phyloP scores from a whole-genome alignment of 2,113 vertebrate genomes.

The Festucalex cinctus region DNA sequence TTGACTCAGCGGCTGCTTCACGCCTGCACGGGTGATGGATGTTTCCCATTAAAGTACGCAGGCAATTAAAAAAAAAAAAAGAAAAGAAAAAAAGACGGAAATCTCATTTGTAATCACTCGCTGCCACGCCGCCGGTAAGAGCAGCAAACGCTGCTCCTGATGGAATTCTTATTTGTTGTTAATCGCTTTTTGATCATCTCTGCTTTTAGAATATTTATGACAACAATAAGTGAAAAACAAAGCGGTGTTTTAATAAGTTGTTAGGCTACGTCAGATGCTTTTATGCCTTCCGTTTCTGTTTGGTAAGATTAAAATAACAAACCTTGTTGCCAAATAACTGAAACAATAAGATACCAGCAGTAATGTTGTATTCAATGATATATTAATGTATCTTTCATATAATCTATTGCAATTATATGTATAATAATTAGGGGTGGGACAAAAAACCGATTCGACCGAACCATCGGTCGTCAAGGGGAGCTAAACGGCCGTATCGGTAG shows the following conservation, averaged over 20 bases:
- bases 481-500: too few species aligned
- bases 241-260: background rate
- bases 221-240: background rate
- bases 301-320: background rate
- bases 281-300: background rate
- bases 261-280: background rate
- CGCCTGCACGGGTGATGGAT: constrained; percentile 56
- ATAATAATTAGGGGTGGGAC: too few species aligned
- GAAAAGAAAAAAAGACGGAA: constrained; percentile 29
- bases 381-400: too few species aligned
- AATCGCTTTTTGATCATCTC: constrained; percentile 11
- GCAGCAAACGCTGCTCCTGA: constrained; percentile 2
- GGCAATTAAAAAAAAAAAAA: constrained; percentile 69
- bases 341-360: background rate
- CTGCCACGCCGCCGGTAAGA: background rate
- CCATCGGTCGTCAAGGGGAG: too few species aligned
- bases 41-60: constrained; percentile 55
- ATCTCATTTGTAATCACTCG: constrained; percentile 51
- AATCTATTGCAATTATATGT: too few species aligned
- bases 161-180: constrained; percentile 8
- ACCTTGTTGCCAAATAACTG: background rate
- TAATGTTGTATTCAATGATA: too few species aligned
- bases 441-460: too few species aligned
- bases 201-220: background rate
- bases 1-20: constrained; percentile 20